phyloP scores from a whole-genome alignment of 2,888 invertebrate genomes.

The Parochlus steinenii region DNA sequence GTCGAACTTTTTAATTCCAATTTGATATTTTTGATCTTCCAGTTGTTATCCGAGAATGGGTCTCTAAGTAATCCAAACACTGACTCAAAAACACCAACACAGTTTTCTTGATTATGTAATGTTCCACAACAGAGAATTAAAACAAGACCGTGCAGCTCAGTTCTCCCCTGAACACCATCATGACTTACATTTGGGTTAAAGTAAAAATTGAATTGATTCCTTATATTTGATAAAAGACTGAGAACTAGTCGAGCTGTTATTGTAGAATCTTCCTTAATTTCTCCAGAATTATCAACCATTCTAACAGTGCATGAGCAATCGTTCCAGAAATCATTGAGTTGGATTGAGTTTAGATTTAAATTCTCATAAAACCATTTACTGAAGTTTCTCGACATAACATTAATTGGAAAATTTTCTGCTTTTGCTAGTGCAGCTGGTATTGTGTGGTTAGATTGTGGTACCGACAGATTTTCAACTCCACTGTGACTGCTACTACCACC shows the following conservation, averaged over 20 bases:
- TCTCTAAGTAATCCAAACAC: constrained; percentile 44
- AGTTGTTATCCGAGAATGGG: constrained; percentile 43
- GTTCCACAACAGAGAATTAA: constrained; percentile 45
- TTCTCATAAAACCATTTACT: constrained; percentile 38
- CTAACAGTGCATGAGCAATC: constrained; percentile 31
- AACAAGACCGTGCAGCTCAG: constrained; percentile 43
- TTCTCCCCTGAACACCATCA: constrained; percentile 39
- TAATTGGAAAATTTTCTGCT: constrained; percentile 22
- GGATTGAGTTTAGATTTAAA: constrained; percentile 28
- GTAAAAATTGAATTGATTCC: constrained; percentile 30
- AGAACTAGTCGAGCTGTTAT: constrained; percentile 24
- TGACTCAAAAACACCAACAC: constrained; percentile 48
- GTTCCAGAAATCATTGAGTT: constrained; percentile 36
- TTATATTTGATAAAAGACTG: constrained; percentile 25
- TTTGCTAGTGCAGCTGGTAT: constrained; percentile 4
- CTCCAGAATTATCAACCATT: constrained; percentile 18
- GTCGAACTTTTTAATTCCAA: constrained; percentile 27
- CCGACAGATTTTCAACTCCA: background rate
- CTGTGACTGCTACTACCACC: background rate
- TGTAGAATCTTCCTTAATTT: constrained; percentile 19
- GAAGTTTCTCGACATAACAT: constrained; percentile 37
- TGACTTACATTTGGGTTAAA: constrained; percentile 42
- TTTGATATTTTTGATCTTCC: constrained; percentile 46
- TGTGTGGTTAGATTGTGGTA: constrained; percentile 1
- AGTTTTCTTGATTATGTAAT: constrained; percentile 33